These are phyloP conservation scores for Odocoileus hemionus DNA, from an alignment of 2,113 vertebrate species.

Conservation along the genomic window DNA sequence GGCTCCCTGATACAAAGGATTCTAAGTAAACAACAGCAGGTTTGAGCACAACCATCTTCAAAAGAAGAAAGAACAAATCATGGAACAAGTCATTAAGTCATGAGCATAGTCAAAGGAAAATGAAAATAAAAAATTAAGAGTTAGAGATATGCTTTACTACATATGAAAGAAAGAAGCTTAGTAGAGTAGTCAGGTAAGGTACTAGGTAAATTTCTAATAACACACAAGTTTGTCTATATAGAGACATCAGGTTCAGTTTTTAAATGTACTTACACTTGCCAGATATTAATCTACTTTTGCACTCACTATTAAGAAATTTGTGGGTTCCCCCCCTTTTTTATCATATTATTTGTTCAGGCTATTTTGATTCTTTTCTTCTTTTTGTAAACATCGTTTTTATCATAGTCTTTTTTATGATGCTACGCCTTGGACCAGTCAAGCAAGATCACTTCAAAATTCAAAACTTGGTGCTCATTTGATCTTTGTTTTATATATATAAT, in stretches of 20 bases:
- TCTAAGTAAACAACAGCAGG: neutral
- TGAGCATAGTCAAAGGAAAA: neutral
- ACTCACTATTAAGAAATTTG: neutral
- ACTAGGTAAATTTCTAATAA: neutral
- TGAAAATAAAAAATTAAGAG: neutral
- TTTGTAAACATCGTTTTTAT: neutral
- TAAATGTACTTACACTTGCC: neutral
- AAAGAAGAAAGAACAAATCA: neutral
- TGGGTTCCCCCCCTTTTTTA: neutral
- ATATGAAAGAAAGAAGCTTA: neutral
- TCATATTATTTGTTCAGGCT: neutral
- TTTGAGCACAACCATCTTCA: neutral
- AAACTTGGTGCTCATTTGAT: neutral
- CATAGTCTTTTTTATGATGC: neutral
- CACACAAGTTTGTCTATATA: neutral
- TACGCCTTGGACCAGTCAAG: neutral
- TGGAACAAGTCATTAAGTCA: neutral
- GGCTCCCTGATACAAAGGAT: neutral
- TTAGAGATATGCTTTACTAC: neutral
- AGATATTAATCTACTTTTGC: neutral
- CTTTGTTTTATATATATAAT: neutral
- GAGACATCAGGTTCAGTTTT: neutral
- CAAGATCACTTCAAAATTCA: neutral
- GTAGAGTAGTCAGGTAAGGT: neutral
- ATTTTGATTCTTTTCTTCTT: neutral